Evolutionary conservation across 2,113 vertebrate species (phyloP).

Genomic region (Caracal caracal): DNA sequence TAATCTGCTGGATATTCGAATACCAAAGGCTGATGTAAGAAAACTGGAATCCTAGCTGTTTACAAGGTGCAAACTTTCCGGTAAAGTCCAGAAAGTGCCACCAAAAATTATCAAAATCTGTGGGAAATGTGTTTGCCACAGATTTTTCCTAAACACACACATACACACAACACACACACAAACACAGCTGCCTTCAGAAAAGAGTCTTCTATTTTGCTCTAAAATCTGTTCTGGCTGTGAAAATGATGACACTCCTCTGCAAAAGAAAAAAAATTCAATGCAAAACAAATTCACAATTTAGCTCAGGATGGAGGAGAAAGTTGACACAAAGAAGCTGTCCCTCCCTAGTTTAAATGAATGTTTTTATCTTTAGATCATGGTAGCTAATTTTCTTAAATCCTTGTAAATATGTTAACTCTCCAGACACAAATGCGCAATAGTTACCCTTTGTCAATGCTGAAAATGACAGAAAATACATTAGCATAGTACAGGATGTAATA

Average conservation of each 20-base stretch:
- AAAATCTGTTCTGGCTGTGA: constrained; percentile 54
- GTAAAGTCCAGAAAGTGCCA: constrained; percentile 36
- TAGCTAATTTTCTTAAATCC: constrained; percentile 18
- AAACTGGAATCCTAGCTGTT: neutral
- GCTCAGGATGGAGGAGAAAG: constrained; percentile 18
- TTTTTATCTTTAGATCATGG: constrained; percentile 50
- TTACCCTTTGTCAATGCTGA: neutral
- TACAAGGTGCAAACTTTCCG: neutral
- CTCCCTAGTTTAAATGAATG: constrained; percentile 6
- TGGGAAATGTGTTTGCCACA: constrained; percentile 40
- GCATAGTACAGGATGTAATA: neutral
- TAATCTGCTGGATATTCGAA: neutral
- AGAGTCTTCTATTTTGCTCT: constrained; percentile 46
- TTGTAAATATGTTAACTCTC: constrained; percentile 42
- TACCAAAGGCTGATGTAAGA: neutral
- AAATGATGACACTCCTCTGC: constrained; percentile 54
- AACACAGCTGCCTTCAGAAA: constrained; percentile 41
- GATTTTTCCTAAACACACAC: constrained; percentile 18
- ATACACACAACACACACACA: neutral
- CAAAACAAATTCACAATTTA: constrained; percentile 45
- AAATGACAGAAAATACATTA: constrained; percentile 24
- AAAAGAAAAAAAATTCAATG: constrained; percentile 36
- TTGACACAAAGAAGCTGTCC: constrained; percentile 5
- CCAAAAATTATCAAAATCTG: constrained; percentile 12
- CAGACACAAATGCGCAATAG: neutral